Percentiles rank a stretch among this genome's conserved stretches.
Conservation (phyloP, 2,113 vertebrate species). For the Eira barbara region DNA sequence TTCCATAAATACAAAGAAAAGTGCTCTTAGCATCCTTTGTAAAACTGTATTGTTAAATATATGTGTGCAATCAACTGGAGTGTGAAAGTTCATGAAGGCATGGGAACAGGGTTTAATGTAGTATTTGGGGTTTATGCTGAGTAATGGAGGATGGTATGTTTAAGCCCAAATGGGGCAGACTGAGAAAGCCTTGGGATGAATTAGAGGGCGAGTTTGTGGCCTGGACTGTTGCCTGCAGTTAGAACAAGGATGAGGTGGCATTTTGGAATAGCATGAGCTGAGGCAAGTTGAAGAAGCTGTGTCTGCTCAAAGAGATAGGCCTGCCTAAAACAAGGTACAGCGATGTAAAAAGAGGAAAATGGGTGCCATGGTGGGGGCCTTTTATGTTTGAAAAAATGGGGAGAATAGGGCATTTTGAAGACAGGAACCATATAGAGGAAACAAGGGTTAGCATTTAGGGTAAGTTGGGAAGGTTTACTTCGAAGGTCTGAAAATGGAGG, state of each 20-base stretch:
- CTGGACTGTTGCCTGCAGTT: neutral
- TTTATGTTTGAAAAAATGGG: neutral
- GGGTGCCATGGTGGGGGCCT: neutral
- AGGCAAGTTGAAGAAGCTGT: neutral
- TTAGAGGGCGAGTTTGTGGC: neutral
- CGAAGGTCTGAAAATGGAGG: neutral
- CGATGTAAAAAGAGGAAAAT: neutral
- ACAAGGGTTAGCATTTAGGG: neutral
- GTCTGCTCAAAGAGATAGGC: neutral
- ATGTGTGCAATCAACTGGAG: slow-evolving; percentile 20
- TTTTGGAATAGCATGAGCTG: neutral
- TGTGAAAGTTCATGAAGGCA: slow-evolving; percentile 26
- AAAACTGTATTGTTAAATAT: slow-evolving; percentile 60
- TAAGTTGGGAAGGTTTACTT: neutral
- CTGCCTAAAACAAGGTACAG: neutral
- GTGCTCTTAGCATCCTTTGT: slow-evolving; percentile 63
- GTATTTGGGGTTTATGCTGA: neutral
- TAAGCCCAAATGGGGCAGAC: neutral
- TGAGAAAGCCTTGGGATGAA: neutral
- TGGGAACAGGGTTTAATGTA: neutral
- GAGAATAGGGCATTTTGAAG: neutral
- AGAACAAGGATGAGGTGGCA: neutral
- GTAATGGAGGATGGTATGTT: neutral
- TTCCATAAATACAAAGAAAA: slow-evolving; percentile 60
- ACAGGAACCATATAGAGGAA: neutral